These are phyloP conservation scores for Amblyjoppa proteus DNA, from an alignment of 2,888 invertebrate species.

Conservation along the genomic window DNA sequence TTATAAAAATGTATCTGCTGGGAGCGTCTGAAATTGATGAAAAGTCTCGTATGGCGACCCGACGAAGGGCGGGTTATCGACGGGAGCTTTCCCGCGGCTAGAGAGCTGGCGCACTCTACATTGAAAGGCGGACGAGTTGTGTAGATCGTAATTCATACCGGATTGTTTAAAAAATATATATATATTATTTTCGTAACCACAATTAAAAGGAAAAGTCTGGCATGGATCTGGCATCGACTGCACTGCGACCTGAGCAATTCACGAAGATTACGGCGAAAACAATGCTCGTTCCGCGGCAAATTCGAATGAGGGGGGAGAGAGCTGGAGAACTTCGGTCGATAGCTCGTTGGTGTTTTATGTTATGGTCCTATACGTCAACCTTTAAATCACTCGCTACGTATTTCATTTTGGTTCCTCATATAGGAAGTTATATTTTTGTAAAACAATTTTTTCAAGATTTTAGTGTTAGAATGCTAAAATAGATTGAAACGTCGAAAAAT, in stretches of 20 bases:
- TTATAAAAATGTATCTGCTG: not conserved
- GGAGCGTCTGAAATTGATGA: not conserved
- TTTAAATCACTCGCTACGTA: not conserved
- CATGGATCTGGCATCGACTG: not conserved
- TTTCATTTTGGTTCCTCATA: not conserved
- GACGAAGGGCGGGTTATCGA: conserved; percentile 34
- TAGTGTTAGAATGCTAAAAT: no score
- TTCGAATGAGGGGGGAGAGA: not conserved
- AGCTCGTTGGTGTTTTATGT: no score
- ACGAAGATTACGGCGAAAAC: not conserved
- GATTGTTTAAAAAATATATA: not conserved
- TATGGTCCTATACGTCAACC: not conserved
- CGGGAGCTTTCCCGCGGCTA: conserved; percentile 8
- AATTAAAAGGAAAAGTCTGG: not conserved
- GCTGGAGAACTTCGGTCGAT: no score
- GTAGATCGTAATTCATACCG: conserved; percentile 1
- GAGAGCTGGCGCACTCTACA: conserved; percentile 45
- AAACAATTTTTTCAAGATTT: no score
- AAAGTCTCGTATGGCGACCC: not conserved
- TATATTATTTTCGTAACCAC: no score
- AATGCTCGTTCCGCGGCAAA: not conserved
- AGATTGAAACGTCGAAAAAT: no score
- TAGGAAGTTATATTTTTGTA: not conserved
- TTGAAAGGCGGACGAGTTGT: not conserved
- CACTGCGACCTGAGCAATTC: not conserved